phyloP scores from a whole-genome alignment of 2,797 vertebrate genomes.

The Crax fasciolata region DNA sequence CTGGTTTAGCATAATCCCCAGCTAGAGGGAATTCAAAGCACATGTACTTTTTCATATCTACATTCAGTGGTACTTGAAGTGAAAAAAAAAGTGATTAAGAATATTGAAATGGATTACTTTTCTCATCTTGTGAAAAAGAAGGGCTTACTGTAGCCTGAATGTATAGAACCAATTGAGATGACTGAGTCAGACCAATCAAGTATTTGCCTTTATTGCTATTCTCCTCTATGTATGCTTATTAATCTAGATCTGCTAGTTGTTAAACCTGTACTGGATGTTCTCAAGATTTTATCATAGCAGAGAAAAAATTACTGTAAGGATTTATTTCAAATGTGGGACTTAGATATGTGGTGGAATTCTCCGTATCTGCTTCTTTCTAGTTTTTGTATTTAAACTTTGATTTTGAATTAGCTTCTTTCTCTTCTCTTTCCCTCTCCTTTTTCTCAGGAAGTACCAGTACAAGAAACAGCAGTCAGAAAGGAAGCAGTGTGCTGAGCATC shows the following conservation, averaged over 20 bases:
- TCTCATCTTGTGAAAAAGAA: neutral
- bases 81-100: neutral
- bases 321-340: neutral
- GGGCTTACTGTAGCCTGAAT: neutral
- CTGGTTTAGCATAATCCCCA: neutral
- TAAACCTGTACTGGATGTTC: neutral
- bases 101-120: neutral
- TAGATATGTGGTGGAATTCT: neutral
- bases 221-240: neutral
- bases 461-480: conserved; percentile 91
- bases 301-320: neutral
- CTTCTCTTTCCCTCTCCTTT: neutral
- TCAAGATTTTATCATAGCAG: neutral
- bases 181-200: neutral
- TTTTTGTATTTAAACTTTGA: neutral
- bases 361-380: neutral
- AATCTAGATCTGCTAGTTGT: neutral
- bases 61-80: neutral
- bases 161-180: neutral
- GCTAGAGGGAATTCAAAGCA: conserved; percentile 22
- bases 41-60: conserved; percentile 4
- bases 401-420: neutral
- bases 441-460: conserved; percentile 92
- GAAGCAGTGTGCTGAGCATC: conserved; percentile 89
- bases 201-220: neutral